Conservation (phyloP, 1,140 invertebrate species). For the Calephelis nemesis region DNA sequence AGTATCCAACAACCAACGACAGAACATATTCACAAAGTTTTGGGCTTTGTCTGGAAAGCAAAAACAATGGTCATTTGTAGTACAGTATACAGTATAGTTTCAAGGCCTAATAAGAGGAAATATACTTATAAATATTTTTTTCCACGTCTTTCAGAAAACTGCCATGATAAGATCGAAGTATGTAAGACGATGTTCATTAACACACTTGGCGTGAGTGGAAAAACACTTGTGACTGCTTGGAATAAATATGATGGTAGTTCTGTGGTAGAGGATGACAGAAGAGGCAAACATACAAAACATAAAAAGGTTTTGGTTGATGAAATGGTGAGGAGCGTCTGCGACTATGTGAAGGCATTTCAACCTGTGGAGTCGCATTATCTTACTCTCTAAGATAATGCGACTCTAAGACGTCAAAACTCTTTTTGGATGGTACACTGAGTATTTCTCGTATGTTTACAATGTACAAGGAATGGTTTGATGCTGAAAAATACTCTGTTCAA, state of each 20-base stretch:
- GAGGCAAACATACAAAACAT: slow-evolving; percentile 11
- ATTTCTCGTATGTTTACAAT: slow-evolving; percentile 1
- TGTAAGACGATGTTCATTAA: neutral
- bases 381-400: no score
- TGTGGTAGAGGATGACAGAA: neutral
- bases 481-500: neutral
- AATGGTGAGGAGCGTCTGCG: neutral
- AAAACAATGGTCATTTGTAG: slow-evolving; percentile 17
- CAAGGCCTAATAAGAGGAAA: neutral
- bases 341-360: neutral
- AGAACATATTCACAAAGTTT: slow-evolving; percentile 12
- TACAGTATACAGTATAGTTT: neutral
- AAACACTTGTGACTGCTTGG: neutral
- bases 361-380: neutral
- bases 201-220: neutral
- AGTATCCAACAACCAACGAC: neutral
- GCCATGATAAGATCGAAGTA: neutral
- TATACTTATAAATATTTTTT: slow-evolving; percentile 19
- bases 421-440: slow-evolving; percentile 12
- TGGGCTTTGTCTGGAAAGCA: slow-evolving; percentile 9
- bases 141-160: neutral
- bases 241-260: neutral
- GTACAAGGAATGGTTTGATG: slow-evolving; percentile 16
- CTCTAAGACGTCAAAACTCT: neutral
- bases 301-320: slow-evolving; percentile 1